Base-by-base conservation (phyloP, 2,888 invertebrate genomes). In the Scaeva pyrastri region DNA sequence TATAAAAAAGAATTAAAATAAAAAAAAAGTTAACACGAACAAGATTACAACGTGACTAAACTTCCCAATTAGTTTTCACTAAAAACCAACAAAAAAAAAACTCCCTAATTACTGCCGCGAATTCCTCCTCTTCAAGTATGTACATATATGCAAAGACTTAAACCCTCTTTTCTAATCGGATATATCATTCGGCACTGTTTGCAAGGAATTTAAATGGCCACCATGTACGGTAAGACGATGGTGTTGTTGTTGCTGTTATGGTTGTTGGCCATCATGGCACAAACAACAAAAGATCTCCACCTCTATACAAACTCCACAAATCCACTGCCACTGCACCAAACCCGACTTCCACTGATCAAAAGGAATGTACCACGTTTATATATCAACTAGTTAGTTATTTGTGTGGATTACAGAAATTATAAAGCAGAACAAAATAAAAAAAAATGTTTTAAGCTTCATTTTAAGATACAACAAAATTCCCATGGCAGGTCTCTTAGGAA, bases 121-220 rank as follows among this genome's bases (percentile, higher is more conserved):
- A 80, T 85, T 81, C 76, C 21, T 52, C 5, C 31, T 7, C 31
- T n/a, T n/a, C n/a, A n/a, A 31, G 31, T 8, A 31, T 31, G 10
- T 19, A 41, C 31, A 31, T 31, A 19, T 19, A 41, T 41, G 45
- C 45, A 41, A 16, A 55, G 56, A 55, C 68, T 43, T 58, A 43
- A 74, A 56, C 71, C 39, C 39, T 14, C 12, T 62, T 79, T 68
- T 79, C 84, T 84, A 75, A 84, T 84, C 84, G 36, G 71, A 75
- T 75, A 50, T 50, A 70, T 70, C 56, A 75, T 72, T 75, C 58
- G 58, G 45, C 75, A 39, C 36, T 75, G 68, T 52, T 39, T 14
- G 23, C 66, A 50, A 70, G 76, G 85, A 85, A 85, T 85, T 85
- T 80, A 85, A 80, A 85, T 85, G 72, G 73, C 85, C 76, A 62